Percentiles rank a stretch among this genome's conserved stretches.
These are phyloP conservation scores for Callospermophilus lateralis DNA, from an alignment of 2,113 vertebrate species.

Conservation along the genomic window DNA sequence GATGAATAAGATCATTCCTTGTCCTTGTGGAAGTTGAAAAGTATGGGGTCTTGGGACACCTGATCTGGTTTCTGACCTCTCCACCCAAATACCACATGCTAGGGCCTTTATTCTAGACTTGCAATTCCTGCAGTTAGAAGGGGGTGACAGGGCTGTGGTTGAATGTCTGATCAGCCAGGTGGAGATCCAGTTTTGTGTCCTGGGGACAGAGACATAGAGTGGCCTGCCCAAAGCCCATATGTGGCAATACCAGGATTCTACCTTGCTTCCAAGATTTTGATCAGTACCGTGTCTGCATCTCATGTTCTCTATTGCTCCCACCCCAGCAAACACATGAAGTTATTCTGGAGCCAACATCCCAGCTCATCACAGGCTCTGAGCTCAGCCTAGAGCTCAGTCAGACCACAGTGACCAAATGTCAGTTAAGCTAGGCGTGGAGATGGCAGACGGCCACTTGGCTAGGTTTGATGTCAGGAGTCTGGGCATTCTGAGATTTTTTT, in stretches of 20 bases:
- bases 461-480: neutral
- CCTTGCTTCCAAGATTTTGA: neutral
- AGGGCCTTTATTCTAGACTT: neutral
- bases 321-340: neutral
- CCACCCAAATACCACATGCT: neutral
- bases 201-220: no score
- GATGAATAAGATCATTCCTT: neutral
- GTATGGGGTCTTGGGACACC: neutral
- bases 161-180: neutral
- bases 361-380: neutral
- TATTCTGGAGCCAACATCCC: neutral
- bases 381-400: neutral
- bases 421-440: neutral
- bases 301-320: neutral
- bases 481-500: neutral
- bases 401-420: neutral
- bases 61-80: conserved; percentile 12
- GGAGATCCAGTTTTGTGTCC: neutral
- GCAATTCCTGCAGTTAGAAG: conserved; percentile 23
- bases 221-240: neutral
- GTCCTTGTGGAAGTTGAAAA: neutral
- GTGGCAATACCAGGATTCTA: neutral
- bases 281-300: neutral
- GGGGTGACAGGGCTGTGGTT: neutral
- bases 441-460: neutral